These are phyloP conservation scores for Apamea epomidion DNA, from an alignment of 2,888 invertebrate species.

Conservation along the genomic window DNA sequence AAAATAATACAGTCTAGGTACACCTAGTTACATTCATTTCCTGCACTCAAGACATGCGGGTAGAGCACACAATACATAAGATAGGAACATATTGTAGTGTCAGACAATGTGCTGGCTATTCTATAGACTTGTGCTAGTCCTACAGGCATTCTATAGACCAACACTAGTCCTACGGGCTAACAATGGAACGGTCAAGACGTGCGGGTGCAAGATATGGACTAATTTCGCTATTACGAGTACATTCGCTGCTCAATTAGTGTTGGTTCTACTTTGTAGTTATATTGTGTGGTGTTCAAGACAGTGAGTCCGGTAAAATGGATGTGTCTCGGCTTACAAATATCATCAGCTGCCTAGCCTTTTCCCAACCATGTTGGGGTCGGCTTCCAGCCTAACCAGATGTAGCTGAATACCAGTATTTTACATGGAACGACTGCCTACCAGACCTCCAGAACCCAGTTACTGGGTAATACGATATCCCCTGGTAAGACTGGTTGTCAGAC, in stretches of 20 bases:
- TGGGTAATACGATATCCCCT: too few relatives aligned
- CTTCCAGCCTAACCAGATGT: too few relatives aligned
- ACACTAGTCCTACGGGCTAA: background rate
- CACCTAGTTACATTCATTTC: background rate
- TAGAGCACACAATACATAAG: constrained; percentile 13
- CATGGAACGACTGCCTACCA: too few relatives aligned
- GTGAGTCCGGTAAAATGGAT: background rate
- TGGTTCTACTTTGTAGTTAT: background rate
- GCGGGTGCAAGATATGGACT: constrained; percentile 15
- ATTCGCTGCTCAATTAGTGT: background rate
- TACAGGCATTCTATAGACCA: background rate
- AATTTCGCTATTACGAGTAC: background rate
- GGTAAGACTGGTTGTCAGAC: too few relatives aligned
- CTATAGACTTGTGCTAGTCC: background rate
- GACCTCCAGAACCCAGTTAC: too few relatives aligned
- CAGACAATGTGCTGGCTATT: constrained; percentile 22
- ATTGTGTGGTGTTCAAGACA: background rate
- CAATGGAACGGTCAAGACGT: constrained; percentile 22
- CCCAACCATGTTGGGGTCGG: too few relatives aligned
- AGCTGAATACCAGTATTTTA: too few relatives aligned
- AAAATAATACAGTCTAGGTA: too few relatives aligned
- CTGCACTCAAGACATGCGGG: constrained; percentile 17
- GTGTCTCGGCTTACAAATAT: background rate
- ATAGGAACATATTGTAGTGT: constrained; percentile 37
- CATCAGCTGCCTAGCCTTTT: too few relatives aligned